Percentiles rank a stretch among this genome's conserved stretches.
Evolutionary conservation across 1,140 invertebrate species (phyloP).

Genomic region (Ganaspis sp.): DNA sequence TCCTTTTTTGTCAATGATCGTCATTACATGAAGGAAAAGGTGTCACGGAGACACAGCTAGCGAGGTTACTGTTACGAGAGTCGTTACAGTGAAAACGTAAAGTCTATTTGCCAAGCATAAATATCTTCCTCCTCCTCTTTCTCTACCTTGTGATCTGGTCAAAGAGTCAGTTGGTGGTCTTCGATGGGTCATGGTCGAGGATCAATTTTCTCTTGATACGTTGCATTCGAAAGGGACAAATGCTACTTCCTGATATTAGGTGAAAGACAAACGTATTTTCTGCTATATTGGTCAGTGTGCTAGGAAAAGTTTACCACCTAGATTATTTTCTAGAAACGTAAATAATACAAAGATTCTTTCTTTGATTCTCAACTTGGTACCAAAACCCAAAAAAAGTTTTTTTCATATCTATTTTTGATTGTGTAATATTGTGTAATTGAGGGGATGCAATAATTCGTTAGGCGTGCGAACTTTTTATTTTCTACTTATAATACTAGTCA

Average conservation of each 20-base stretch:
- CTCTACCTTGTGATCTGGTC: not conserved
- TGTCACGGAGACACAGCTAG: slow-evolving; percentile 42
- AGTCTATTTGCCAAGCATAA: slow-evolving; percentile 44
- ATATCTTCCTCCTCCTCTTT: slow-evolving; percentile 19
- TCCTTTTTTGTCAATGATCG: not conserved
- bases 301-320: not conserved
- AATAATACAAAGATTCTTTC: too few species aligned
- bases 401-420: too few species aligned
- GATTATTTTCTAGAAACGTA: not conserved
- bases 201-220: not conserved
- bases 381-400: too few species aligned
- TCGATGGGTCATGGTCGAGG: slow-evolving; percentile 15
- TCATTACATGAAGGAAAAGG: slow-evolving; percentile 38
- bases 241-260: not conserved
- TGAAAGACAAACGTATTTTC: not conserved
- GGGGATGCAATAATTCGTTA: too few species aligned
- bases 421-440: too few species aligned
- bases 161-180: slow-evolving; percentile 14
- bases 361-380: too few species aligned
- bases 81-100: slow-evolving; percentile 43
- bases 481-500: too few species aligned
- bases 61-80: slow-evolving; percentile 46
- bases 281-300: not conserved
- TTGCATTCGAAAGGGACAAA: slow-evolving; percentile 17
- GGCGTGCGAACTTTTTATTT: too few species aligned